Evolutionary conservation across 1,140 invertebrate species (phyloP), one percentile per base, ranked within the genome.

Genomic region (Periplaneta americana): DNA sequence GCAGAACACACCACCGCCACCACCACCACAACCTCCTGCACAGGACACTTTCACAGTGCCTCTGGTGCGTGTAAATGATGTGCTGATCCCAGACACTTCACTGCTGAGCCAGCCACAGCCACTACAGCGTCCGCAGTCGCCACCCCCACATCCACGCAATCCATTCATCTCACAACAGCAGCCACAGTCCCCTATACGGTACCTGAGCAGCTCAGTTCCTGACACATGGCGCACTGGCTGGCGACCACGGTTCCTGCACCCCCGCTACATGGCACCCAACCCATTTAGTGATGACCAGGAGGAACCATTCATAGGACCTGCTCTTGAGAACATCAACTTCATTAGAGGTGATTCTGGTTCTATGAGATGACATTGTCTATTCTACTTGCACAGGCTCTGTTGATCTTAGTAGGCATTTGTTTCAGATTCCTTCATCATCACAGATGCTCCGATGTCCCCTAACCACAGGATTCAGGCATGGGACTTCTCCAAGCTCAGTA

Each of bases 391-490:
- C 15, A 1, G 15, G n/a, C n/a, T 48, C 22, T n/a, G 48, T 66
- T 66, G 28, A 66, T 78, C 28, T 78, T 37, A 1, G 37, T 6
- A 34, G 8, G 36, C 35, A 31, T 35, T 28, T 18, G 15, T 78
- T 34, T 31, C 76, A 78, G 76, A 79, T 34, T 35, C 81, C 3
- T 48, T 83, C 15, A 80, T 84, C 34, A 81, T 82, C 28, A 74
- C 82, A 22, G 80, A 84, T 80, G 80, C 83, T 28, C 82, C 82
- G n/a, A 83, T 84, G 78, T 77, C 85, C n/a, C 87, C 88, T n/a
- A 89, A 92, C 83, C 94, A 96, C 87, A 88, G 95, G 80, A 93
- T 97, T 82, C 95, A 97, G 89, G 92, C 92, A 18, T 97, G 96
- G 96, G 94, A 96, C 88, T 95, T 96, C 87, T 92, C 92, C 0